A percentile compares a stretch with the other conserved stretches of the same genome.
These are phyloP conservation scores for Aethina tumida DNA, from an alignment of 1,140 invertebrate genomes.

Conservation along the genomic window DNA sequence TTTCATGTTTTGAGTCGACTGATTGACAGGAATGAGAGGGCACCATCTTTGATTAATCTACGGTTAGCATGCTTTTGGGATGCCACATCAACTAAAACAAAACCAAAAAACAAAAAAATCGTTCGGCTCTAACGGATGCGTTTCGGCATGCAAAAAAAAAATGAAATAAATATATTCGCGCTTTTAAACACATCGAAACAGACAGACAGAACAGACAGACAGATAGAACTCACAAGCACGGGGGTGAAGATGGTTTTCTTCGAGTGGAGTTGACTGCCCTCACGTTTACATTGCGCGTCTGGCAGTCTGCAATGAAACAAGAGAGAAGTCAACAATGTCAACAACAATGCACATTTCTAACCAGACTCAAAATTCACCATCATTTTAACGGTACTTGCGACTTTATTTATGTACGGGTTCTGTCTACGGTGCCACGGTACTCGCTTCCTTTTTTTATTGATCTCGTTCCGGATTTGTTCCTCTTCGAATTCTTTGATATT, in stretches of 20 bases:
- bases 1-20: too few species aligned
- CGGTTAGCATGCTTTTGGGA: too few species aligned
- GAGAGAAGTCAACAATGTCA: constrained; percentile 39
- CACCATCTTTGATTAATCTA: too few species aligned
- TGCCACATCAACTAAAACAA: too few species aligned
- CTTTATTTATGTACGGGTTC: constrained; percentile 2
- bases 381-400: not conserved
- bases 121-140: too few species aligned
- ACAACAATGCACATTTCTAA: constrained; percentile 35
- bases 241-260: constrained; percentile 57
- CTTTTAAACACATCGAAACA: constrained; percentile 45
- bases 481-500: too few species aligned
- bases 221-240: constrained; percentile 54
- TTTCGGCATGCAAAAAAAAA: too few species aligned
- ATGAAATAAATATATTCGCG: constrained; percentile 17
- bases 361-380: constrained; percentile 7
- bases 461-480: too few species aligned
- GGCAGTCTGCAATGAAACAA: constrained; percentile 60
- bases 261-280: constrained; percentile 62
- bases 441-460: too few species aligned
- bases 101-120: too few species aligned
- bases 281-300: constrained; percentile 65
- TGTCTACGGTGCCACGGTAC: not conserved
- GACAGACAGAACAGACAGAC: constrained; percentile 50
- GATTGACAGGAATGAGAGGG: too few species aligned